A percentile compares a stretch with the other conserved stretches of the same genome.
phyloP scores from a whole-genome alignment of 1,140 invertebrate species.

The Sipha flava region DNA sequence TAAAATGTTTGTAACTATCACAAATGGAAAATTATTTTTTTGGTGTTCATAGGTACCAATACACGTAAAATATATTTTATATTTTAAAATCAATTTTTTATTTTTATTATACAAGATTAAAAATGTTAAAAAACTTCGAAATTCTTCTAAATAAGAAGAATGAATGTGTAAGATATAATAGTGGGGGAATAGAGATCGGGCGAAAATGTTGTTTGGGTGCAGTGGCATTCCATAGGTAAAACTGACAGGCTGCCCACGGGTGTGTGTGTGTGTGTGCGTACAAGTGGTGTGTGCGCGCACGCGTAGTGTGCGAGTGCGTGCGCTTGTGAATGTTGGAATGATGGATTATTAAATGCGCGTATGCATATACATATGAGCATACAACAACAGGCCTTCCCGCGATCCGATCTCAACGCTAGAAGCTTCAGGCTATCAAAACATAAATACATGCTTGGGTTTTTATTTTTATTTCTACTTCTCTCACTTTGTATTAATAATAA shows the following conservation, averaged over 20 bases:
- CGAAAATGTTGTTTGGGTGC: constrained; percentile 32
- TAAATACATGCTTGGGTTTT: constrained; percentile 13
- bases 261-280: neutral
- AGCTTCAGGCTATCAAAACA: constrained; percentile 30
- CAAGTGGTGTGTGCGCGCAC: neutral
- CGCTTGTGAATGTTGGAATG: constrained; percentile 27
- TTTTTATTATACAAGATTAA: neutral
- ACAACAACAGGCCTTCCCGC: constrained; percentile 9
- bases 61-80: neutral
- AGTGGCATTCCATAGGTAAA: constrained; percentile 32
- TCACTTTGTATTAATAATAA: neutral
- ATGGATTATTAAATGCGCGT: constrained; percentile 30
- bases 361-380: neutral
- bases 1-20: neutral
- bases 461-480: constrained; percentile 8
- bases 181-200: neutral
- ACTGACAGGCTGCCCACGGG: constrained; percentile 26
- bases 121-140: neutral
- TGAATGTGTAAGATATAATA: neutral
- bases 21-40: neutral
- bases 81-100: neutral
- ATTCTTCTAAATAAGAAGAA: neutral
- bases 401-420: constrained; percentile 24
- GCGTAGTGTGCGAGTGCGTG: neutral
- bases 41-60: too few species aligned